Conservation (phyloP, 2,888 invertebrate genomes). For the Belgica antarctica region DNA sequence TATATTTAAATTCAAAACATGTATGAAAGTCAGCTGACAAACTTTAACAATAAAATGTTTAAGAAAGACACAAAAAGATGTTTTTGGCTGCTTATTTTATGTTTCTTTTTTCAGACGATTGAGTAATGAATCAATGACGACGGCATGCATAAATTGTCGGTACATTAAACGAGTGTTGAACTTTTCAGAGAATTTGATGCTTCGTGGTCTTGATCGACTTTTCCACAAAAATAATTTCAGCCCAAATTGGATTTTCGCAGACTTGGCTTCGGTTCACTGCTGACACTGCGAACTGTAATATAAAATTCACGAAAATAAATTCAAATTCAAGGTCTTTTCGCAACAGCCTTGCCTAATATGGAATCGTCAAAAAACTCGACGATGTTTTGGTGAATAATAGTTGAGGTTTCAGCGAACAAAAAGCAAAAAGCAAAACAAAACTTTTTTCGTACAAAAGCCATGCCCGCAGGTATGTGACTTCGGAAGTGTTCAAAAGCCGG, state of each 20-base stretch:
- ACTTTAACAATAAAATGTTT: constrained; percentile 22
- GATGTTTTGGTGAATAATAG: constrained; percentile 14
- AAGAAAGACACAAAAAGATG: neutral
- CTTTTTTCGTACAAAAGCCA: neutral
- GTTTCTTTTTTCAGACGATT: neutral
- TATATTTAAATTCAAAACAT: constrained; percentile 7
- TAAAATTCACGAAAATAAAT: neutral
- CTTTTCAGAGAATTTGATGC: too few relatives aligned
- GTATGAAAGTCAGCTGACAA: constrained; percentile 7
- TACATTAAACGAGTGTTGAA: neutral
- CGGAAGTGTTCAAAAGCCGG: constrained; percentile 26
- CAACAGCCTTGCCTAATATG: constrained; percentile 42
- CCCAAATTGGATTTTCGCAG: neutral
- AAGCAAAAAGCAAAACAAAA: constrained; percentile 18
- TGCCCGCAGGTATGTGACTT: constrained; percentile 7
- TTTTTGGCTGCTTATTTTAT: neutral
- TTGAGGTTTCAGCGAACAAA: constrained; percentile 3
- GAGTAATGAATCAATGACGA: neutral
- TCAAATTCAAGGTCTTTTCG: constrained; percentile 33
- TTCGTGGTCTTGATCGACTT: too few relatives aligned
- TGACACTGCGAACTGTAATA: neutral
- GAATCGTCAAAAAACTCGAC: constrained; percentile 2
- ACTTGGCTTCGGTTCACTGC: neutral
- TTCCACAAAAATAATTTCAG: neutral
- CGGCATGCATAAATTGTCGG: neutral